Base-by-base conservation (phyloP, 2,797 vertebrate genomes). In the Acrossocheilus wenchowensis region DNA sequence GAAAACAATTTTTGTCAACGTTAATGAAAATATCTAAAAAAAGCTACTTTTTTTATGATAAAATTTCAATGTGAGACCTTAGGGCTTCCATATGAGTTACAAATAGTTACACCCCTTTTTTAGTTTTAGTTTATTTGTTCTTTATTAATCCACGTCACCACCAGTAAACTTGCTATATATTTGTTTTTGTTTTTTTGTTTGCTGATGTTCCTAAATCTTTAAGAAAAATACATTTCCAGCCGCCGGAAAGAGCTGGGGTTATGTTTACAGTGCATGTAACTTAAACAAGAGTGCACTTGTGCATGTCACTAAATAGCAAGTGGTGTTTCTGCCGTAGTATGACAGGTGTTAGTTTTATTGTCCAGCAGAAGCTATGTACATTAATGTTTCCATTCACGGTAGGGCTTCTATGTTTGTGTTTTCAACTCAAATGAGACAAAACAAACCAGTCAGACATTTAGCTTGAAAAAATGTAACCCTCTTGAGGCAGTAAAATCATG, bases 341-440 rank as follows among this genome's bases (percentile, higher is more conserved):
- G 68, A 83, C 81, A 73, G 81, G 69, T 73, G 81, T 54, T 57
- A 30, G 36, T 60, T 83, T 83, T 73, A 73, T 57, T 83, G 81
- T 72, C 66, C 50, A 6, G 48, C 68, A 54, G 34, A 43, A 57
- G 36, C 48, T 30, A 73, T 75, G 68, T 19, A 34, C 48, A 82
- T 82, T 48, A 54, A 71, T 45, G 43, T 81, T 48, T 81, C 60
- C 60, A 81, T 26, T 82, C 43, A 82, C 45, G 15, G 64, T 8
- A 21, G 8, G 62, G 41, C 34, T 52, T 39, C 62, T 48, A 45
- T 60, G 62, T 57, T 60, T 69, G 64, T 78, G 48, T 57, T 72
- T 79, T 72, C 9, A 72, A 45, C 45, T 54, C 6, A 52, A 19
- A 45, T 43, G 21, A 30, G 36, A 48, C 48, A 21, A 68, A 85